A percentile compares a stretch with the other conserved stretches of the same genome.
Evolutionary conservation across 2,888 invertebrate genomes (phyloP).

Genomic region (Scaptomyza polygonia): DNA sequence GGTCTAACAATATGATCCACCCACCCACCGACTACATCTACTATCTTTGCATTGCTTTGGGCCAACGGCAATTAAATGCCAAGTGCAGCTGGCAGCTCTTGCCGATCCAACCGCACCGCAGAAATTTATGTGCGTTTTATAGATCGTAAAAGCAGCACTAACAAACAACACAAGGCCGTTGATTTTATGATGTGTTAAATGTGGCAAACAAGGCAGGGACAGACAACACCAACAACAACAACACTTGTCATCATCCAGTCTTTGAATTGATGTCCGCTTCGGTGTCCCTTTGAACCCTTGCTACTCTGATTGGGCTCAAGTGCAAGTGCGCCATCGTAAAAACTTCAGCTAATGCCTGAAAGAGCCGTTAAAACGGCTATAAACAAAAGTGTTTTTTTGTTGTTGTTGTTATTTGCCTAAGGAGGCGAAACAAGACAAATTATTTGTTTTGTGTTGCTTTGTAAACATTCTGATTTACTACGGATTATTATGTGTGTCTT

Average conservation of each 20-base stretch:
- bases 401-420: constrained; percentile 50
- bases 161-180: constrained; percentile 62
- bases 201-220: constrained; percentile 39
- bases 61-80: constrained; percentile 66
- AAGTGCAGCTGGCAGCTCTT: constrained; percentile 46
- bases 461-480: constrained; percentile 63
- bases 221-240: neutral
- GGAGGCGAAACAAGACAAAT: constrained; percentile 17
- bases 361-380: constrained; percentile 77
- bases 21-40: constrained; percentile 26
- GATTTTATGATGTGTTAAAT: constrained; percentile 80
- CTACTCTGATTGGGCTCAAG: constrained; percentile 64
- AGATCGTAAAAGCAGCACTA: constrained; percentile 77
- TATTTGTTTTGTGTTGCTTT: constrained; percentile 49
- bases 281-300: constrained; percentile 40
- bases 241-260: constrained; percentile 58
- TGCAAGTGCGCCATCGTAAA: constrained; percentile 70
- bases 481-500: constrained; percentile 56
- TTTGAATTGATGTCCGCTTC: constrained; percentile 9
- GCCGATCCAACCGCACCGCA: constrained; percentile 41
- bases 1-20: constrained; percentile 39
- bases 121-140: constrained; percentile 77
- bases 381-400: constrained; percentile 79
- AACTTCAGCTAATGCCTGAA: constrained; percentile 68
- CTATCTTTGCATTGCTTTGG: constrained; percentile 25